A percentile compares a stretch with the other conserved stretches of the same genome.
phyloP scores from a whole-genome alignment of 2,797 vertebrate species.

The Pelochelys cantorii region DNA sequence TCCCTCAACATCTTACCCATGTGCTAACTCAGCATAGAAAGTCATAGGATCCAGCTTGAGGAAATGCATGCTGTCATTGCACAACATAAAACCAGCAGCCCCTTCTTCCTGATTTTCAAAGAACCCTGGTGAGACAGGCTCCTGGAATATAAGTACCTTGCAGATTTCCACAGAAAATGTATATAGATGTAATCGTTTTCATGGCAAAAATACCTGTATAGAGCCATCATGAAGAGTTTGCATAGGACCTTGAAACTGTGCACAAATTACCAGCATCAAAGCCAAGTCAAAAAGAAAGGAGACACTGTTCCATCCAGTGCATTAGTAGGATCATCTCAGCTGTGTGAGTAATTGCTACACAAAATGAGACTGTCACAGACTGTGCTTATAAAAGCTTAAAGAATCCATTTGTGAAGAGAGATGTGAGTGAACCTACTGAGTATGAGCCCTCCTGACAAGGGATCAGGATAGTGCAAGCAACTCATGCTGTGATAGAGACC shows the following conservation, averaged over 20 bases:
- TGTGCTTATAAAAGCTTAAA: slow-evolving; percentile 16
- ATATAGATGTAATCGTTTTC: not conserved
- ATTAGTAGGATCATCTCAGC: slow-evolving; percentile 3
- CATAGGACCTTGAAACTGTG: not conserved
- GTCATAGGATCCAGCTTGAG: not conserved
- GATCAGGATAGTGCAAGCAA: not conserved
- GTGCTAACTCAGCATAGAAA: slow-evolving; percentile 2
- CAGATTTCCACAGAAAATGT: not conserved
- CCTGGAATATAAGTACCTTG: not conserved
- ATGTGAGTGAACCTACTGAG: not conserved
- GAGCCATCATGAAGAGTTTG: not conserved
- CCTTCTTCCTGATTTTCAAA: not conserved
- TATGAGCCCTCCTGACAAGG: not conserved
- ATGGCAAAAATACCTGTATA: not conserved
- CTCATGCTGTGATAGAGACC: slow-evolving; percentile 19
- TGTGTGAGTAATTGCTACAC: slow-evolving; percentile 19
- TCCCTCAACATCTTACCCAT: not conserved
- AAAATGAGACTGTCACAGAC: slow-evolving; percentile 9
- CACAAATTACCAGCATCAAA: not conserved
- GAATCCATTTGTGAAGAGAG: not conserved
- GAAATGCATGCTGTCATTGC: not conserved
- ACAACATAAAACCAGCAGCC: not conserved
- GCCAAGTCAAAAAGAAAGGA: not conserved
- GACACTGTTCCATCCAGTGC: not conserved
- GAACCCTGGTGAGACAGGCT: not conserved